Conservation (phyloP, 2,888 invertebrate genomes). For the Aleiodes alternator region DNA sequence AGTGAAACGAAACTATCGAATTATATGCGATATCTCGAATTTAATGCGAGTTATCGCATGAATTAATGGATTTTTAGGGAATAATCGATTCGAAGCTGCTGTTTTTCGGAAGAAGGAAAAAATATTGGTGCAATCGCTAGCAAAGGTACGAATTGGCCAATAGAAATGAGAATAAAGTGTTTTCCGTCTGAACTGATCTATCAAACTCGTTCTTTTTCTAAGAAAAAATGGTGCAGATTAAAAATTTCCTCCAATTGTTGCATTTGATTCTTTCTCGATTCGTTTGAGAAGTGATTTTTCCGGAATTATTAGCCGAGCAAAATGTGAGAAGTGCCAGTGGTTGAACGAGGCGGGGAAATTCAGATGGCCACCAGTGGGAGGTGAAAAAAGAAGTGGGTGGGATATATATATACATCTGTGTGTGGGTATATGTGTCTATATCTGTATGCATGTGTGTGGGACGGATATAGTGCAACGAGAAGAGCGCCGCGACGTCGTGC, state of each 20-base stretch:
- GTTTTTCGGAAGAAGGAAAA: too few relatives aligned
- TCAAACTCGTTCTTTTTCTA: too few relatives aligned
- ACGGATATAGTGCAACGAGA: constrained; percentile 53
- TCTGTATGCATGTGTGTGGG: constrained; percentile 16
- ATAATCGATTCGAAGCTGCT: too few relatives aligned
- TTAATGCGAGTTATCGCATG: too few relatives aligned
- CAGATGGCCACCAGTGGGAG: constrained; percentile 45
- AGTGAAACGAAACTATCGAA: too few relatives aligned
- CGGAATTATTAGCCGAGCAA: constrained; percentile 1
- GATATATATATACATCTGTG: constrained; percentile 44
- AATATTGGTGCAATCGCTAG: too few relatives aligned
- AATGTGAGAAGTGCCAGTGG: constrained; percentile 12
- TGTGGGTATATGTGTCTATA: constrained; percentile 19
- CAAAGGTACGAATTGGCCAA: too few relatives aligned
- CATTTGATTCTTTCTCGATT: not conserved
- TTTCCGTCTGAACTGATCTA: too few relatives aligned
- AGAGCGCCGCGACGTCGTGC: constrained; percentile 68
- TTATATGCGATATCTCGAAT: too few relatives aligned
- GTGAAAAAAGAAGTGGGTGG: constrained; percentile 42
- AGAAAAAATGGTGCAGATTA: too few relatives aligned
- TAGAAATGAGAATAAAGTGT: too few relatives aligned
- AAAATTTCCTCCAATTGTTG: not conserved
- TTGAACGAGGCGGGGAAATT: constrained; percentile 45
- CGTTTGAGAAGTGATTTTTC: not conserved
- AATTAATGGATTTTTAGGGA: too few relatives aligned